Evolutionary conservation across 2,113 vertebrate species (phyloP), one percentile per base, ranked within the genome.

Genomic region (Nothobranchius kuhntae): DNA sequence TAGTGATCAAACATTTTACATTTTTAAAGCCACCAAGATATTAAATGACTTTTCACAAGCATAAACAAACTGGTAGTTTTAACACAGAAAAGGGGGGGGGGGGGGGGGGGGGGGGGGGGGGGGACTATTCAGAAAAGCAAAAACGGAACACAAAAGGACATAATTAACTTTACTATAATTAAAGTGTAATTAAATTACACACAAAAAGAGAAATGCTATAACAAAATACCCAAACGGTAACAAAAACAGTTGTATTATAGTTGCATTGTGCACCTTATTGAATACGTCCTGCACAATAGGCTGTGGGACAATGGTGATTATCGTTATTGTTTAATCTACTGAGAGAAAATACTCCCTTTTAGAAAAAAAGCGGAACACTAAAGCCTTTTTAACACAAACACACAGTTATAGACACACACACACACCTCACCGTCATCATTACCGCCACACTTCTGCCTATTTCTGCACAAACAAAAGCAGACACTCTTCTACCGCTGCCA

Each of bases 251-350:
- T 70, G 81, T 75, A 86, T 78, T 84, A 54, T 60, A 77, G 81
- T 89, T 89, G 55, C 71, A 77, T 61, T 71, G 30, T 61, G 57
- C 50, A 80, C 47, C 24, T 30, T 56, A 51, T 21, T 53, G 56
- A 62, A 58, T 75, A 30, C 9, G 38, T 30, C 64, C 44, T 24
- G 62, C 62, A 78, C 77, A 86, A 80, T 70, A 21, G 69, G 14
- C 68, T 53, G 36, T 15, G 50, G 44, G 45, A 89, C 69, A 81
- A 84, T 81, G 47, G 78, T 71, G 76, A 87, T 88, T 76, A 91
- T 76, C 77, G 36, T 81, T 80, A 88, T 89, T 88, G 84, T 89
- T 89, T 86, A 85, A 89, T 89, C 87, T 80, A 61, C 79, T 71
- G 78, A 65, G 83, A 78, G 53, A 84, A 80, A 87, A 71, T 36